Percentiles rank a stretch among this genome's conserved stretches.
Evolutionary conservation across 2,797 vertebrate species (phyloP).

Genomic region (Taeniopygia guttata): DNA sequence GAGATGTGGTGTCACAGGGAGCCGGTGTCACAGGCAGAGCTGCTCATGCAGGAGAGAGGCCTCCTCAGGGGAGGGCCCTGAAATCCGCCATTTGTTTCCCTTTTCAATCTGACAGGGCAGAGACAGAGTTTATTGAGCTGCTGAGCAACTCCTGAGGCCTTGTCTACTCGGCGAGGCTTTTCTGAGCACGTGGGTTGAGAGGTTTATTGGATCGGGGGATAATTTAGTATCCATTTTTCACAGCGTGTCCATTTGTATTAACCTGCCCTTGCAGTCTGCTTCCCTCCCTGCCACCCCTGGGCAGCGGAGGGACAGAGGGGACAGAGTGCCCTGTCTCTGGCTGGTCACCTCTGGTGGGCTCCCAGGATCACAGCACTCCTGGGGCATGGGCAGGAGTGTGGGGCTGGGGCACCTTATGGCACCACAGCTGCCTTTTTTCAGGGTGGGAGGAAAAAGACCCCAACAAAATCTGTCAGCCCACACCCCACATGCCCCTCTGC

Average conservation of each 20-base stretch:
- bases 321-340: neutral
- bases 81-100: conserved; percentile 36
- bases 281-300: neutral
- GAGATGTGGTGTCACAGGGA: neutral
- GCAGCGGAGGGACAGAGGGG: neutral
- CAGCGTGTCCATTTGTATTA: neutral
- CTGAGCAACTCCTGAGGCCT: conserved; percentile 13
- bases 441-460: neutral
- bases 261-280: neutral
- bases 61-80: rapidly evolving
- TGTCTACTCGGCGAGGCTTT: neutral
- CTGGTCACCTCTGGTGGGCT: rapidly evolving
- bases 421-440: neutral
- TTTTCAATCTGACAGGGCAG: conserved; percentile 18
- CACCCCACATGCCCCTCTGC: neutral
- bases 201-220: conserved; percentile 23
- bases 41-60: rapidly evolving
- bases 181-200: neutral
- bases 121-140: conserved; percentile 46
- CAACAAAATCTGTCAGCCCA: neutral
- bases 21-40: neutral
- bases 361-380: rapidly evolving
- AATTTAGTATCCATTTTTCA: conserved; percentile 51
- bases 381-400: neutral
- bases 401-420: neutral